Base-by-base conservation (phyloP, 2,888 invertebrate species). In the Penaeus monodon region DNA sequence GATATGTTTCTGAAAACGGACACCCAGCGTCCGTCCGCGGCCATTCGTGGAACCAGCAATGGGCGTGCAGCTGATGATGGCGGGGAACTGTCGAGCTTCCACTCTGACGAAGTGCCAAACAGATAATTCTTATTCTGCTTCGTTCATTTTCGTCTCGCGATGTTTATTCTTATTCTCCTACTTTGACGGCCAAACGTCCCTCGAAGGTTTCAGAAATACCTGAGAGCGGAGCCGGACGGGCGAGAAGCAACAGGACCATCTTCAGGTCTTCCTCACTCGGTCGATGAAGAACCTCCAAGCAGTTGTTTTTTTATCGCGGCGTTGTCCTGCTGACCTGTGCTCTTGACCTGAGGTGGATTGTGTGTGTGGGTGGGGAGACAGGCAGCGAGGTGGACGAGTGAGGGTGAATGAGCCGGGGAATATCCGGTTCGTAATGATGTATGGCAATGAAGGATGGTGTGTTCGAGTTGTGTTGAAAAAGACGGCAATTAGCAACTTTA, bases 21-120 rank as follows among this genome's bases (percentile, higher is more conserved):
- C 88, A 98, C 96, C n/a, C 87, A 99, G 94, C 85, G 99, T 99
- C 93, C 98, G n/a, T 98, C 93, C 98, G 97, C 4, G 99, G 98
- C 99, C 99, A 99, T 92, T 98, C 98, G 92, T 99, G 98, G 93
- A 99, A 99, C 98, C 99, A 99, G 92, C 98, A 90, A 98, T 98
- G 83, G 96, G 96, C 12, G 98, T 98, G 91, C 97, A 97, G 93
- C 98, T 99, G 90, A 97, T 97, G 89, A 99, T 95, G 17, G 98
- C 98, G 0, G 99, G 99, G 92, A 99, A 99, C 93, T 98, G 98
- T 91, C 99, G 94, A 44, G 98, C 96, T 90, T 98, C 94, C 63
- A 98, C 96, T 91, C 99, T 90, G 88, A 7, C 64, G 29, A 57
- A 57, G 57, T 57, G 57, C 57, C n/a, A 57, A 12, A 57, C 10